Percentiles rank a stretch among this genome's conserved stretches.
These are phyloP conservation scores for Montifringilla adamsi DNA, from an alignment of 2,113 vertebrate genomes.

Conservation along the genomic window DNA sequence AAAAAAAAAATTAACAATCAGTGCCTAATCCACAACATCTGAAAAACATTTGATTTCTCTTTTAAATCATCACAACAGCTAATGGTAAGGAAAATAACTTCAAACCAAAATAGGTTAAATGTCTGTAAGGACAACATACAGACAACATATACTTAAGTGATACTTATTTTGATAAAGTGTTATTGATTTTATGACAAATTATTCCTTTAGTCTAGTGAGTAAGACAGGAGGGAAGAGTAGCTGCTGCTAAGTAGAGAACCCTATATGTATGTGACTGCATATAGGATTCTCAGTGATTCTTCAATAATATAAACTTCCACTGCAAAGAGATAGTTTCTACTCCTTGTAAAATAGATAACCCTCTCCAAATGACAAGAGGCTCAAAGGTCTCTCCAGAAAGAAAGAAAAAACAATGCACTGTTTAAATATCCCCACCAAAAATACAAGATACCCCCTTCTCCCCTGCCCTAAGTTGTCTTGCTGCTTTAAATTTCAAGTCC, in stretches of 20 bases:
- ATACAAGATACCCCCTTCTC: no score
- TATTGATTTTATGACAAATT: background rate
- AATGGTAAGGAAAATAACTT: background rate
- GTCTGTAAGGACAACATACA: background rate
- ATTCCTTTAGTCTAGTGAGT: background rate
- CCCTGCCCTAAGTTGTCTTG: background rate
- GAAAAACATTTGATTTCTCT: background rate
- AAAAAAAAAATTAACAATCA: background rate
- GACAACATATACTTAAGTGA: background rate
- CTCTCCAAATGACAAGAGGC: background rate
- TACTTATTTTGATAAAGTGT: background rate
- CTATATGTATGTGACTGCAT: background rate
- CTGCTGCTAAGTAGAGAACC: background rate
- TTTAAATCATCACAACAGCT: background rate
- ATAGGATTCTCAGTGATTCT: background rate
- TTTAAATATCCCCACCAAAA: background rate
- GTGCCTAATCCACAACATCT: background rate
- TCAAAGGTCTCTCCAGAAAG: background rate
- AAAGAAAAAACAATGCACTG: background rate
- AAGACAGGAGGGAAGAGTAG: background rate
- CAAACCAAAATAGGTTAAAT: background rate
- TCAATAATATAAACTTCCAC: background rate
- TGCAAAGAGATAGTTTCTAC: background rate
- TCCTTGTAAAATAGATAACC: background rate
- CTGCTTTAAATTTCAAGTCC: background rate